Evolutionary conservation across 2,888 invertebrate genomes (phyloP), one percentile per base, ranked within the genome.

Genomic region (Pterostichus madidus): DNA sequence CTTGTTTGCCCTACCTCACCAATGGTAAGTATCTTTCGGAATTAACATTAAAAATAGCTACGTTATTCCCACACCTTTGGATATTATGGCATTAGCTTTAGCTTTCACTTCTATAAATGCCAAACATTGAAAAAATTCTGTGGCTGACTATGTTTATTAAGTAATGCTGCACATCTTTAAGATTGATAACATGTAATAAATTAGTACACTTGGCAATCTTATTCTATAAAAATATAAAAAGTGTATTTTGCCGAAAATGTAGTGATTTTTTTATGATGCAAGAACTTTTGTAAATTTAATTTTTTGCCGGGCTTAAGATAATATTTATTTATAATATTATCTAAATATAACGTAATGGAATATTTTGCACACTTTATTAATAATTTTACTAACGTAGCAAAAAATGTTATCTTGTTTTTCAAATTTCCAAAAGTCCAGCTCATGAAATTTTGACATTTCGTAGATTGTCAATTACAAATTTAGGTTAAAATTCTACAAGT

Each of bases 91-190:
- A 64, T 52, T 83, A 76, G 68, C 82, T 82, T 49, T 82, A 61
- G 35, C 83, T 83, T 83, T 82, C 82, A 82, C 82, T 82, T 76
- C 68, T 75, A 39, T 39, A 83, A 83, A 83, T 83, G 83, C 76
- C 76, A 82, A 82, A 76, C 52, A 82, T 82, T 76, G 31, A 75
- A 81, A 53, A 73, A 53, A 24, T 46, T 46, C 75, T 75, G 44
- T 73, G 46, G 73, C 11, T 31, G 44, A 64, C 6, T 39, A 35
- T 64, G 39, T 64, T 17, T 73, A 73, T 73, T 73, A 49, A 73
- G 73, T 73, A 73, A 75, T 52, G 35, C 6, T 71, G 44, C 73
- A 17, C 73, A 73, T 73, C 73, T 73, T 17, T 17, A 11, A 8
- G 17, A 46, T 17, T 73, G 1, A 68, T 68, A 39, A 39, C 15